Base-by-base conservation (phyloP, 2,113 vertebrate genomes). In the Atlantisia rogersi region DNA sequence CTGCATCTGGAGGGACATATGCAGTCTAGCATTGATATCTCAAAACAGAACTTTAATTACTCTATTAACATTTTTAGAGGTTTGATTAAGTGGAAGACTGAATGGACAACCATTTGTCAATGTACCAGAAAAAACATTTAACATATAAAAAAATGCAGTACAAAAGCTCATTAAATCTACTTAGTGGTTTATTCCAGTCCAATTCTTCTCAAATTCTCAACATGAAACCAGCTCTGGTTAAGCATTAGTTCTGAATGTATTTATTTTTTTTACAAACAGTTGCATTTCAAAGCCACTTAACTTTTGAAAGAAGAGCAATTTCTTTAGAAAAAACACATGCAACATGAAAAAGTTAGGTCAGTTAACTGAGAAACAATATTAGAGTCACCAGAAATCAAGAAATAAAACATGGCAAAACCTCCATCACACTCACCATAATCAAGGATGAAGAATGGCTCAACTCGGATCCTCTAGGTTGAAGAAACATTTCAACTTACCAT, bases 401-500 rank as follows among this genome's bases (percentile, higher is more conserved):
- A 69, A 46, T 48, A 42, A 94, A 50, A 50, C 52, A 50, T 16
- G 52, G 82, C 82, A 95, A 94, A 85, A 24, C 67, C 85, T 92
- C 24, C 82, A 69, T 19, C 17, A 62, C 65, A 91, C 93, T 92
- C 87, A 94, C 92, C 93, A 73, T 60, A 37, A 25, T 44, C 67
- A 80, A 82, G 46, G 82, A 69, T 35, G 89, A 90, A 59, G 96
- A 91, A 91, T 31, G 87, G 92, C 71, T 95, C 93, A 94, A 89
- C 89, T 85, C 58, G 44, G 91, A 70, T 59, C 93, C 85, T 91
- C 93, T 90, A 87, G 93, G 81, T 82, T 94, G 93, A 91, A 92
- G 92, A 87, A 94, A 93, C 28, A 82, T 95, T 95, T 91, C 82
- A 91, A 96, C 93, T 92, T 77, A 95, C 94, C 93, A 80, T 76